Evolutionary conservation across 2,797 vertebrate species (phyloP).

Genomic region (Pangasius mekongensis): DNA sequence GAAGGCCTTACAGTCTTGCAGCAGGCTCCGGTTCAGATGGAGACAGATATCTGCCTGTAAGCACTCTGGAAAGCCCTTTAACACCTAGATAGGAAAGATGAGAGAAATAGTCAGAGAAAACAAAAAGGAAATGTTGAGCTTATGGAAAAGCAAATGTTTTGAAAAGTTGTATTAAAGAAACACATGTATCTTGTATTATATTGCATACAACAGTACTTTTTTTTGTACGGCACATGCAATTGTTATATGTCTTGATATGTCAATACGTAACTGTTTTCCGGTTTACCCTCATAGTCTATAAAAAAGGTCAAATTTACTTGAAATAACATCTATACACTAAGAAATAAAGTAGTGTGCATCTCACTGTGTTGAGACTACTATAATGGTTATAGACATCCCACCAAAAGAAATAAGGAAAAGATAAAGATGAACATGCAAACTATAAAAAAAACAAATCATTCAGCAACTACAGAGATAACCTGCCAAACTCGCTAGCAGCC

Average conservation of each 20-base stretch:
- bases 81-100: constrained; percentile 77
- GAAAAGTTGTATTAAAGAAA: neutral
- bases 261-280: neutral
- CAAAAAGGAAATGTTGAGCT: neutral
- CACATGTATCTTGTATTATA: neutral
- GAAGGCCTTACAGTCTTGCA: constrained; percentile 95
- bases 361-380: neutral
- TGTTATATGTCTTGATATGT: neutral
- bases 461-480: neutral
- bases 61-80: constrained; percentile 99
- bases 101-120: constrained; percentile 2
- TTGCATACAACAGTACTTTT: neutral
- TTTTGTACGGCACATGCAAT: neutral
- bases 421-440: constrained; percentile 26
- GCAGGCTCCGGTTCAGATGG: constrained; percentile 92
- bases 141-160: neutral
- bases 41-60: constrained; percentile 99
- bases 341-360: neutral
- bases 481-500: neutral
- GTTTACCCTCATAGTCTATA: neutral
- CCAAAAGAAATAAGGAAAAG: neutral
- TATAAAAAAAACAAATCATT: neutral
- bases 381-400: neutral
- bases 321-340: neutral
- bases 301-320: neutral